Base-by-base conservation (phyloP, 2,113 vertebrate genomes). In the Neoarius graeffei region DNA sequence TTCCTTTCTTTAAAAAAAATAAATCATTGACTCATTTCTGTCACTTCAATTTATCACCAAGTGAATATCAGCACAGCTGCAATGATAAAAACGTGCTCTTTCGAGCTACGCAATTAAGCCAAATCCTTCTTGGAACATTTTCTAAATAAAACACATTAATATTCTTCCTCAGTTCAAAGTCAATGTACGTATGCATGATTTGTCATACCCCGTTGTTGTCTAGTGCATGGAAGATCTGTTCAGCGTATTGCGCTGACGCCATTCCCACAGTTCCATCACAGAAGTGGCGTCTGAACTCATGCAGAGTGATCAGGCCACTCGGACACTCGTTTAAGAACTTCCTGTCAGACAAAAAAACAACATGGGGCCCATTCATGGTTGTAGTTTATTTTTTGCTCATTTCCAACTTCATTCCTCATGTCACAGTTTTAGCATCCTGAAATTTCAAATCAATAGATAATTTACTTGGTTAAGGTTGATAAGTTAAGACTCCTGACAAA, bases 211-310 rank as follows among this genome's bases (percentile, higher is more conserved):
- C 91, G 11, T 92, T 95, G 85, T 87, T 94, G 91, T 96, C 93
- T 87, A 91, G 77, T 0, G 90, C 94, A 81, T 93, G 90, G 90
- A 96, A 96, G 87, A 92, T 87, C 91, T 95, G 85, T 86, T 96
- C 91, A 35, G 90, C 90, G 15, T 95, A 93, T 73, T 94, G 81
- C 0, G 90, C 90, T 0, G 92, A 95, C 88, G 94, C 86, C 7
- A 88, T 92, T 88, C 95, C 94, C 30, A 89, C 93, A 20, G 95
- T 95, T 64, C 81, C 89, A 10, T 94, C 85, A 27, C 89, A 95
- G 92, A 96, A 96, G 92, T 95, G 93, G 2, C 92, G 93, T 73
- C 92, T 91, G 91, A 96, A 94, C 87, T 93, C 91, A 83, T 94
- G 92, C 35, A 96, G 89, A 5, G 92, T 94, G 90, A 94, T 95